A percentile compares a stretch with the other conserved stretches of the same genome.
Conservation (phyloP, 1,140 invertebrate genomes). For the Oryctes rhinoceros region DNA sequence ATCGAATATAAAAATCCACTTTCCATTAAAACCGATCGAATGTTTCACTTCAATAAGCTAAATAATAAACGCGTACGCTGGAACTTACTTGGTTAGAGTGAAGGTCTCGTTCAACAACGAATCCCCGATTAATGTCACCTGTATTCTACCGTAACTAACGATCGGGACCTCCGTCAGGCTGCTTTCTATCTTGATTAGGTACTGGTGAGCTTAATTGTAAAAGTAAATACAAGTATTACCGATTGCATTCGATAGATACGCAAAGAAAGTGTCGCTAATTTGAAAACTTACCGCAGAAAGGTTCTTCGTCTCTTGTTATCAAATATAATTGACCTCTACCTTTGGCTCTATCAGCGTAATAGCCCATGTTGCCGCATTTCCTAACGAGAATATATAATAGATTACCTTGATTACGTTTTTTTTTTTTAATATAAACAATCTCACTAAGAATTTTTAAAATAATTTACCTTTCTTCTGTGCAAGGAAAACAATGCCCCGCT, state of each 20-base stretch:
- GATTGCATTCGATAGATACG: too few relatives aligned
- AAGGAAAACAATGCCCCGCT: constrained; percentile 78
- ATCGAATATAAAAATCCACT: too few relatives aligned
- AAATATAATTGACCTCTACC: constrained; percentile 85
- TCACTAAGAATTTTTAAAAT: too few relatives aligned
- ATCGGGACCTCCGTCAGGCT: constrained; percentile 71
- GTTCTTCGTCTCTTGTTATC: constrained; percentile 88
- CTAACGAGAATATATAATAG: constrained; percentile 46
- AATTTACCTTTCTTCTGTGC: constrained; percentile 61
- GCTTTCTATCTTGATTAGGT: constrained; percentile 81
- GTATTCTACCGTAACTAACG: constrained; percentile 82
- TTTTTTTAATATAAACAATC: too few relatives aligned
- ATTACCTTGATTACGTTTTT: background rate
- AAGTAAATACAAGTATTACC: background rate
- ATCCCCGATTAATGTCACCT: constrained; percentile 83
- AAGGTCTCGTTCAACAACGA: constrained; percentile 88
- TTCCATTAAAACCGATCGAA: too few relatives aligned
- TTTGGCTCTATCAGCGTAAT: constrained; percentile 84
- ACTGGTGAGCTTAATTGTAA: constrained; percentile 77
- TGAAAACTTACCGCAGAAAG: constrained; percentile 79
- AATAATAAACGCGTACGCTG: background rate
- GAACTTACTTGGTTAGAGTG: constrained; percentile 79
- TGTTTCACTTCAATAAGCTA: background rate
- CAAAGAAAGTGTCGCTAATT: too few relatives aligned
- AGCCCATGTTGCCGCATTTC: constrained; percentile 91